Percentiles rank a stretch among this genome's conserved stretches.
Conservation (phyloP, 2,888 invertebrate species). For the Pollenia angustigena region DNA sequence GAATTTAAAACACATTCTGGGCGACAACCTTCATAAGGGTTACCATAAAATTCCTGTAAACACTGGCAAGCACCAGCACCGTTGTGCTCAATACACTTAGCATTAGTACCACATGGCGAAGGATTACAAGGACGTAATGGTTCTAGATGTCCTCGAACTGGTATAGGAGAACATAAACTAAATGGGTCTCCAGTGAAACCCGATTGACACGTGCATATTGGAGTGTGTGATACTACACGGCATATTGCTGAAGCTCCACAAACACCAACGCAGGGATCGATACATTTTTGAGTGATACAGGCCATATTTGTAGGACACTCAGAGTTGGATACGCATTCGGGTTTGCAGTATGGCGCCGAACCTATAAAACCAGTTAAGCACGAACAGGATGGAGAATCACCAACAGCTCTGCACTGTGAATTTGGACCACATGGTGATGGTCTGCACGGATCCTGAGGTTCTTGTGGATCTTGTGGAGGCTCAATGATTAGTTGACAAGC, state of each 20-base stretch:
- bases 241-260: slow-evolving; percentile 91
- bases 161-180: slow-evolving; percentile 86
- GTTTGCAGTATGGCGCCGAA: slow-evolving; percentile 89
- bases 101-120: slow-evolving; percentile 90
- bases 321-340: slow-evolving; percentile 89
- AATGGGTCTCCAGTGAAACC: slow-evolving; percentile 90
- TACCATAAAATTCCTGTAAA: slow-evolving; percentile 89
- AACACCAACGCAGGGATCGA: slow-evolving; percentile 89
- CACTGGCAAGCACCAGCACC: slow-evolving; percentile 90
- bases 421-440: slow-evolving; percentile 91
- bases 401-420: slow-evolving; percentile 87
- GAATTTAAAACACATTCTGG: slow-evolving; percentile 90
- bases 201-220: slow-evolving; percentile 88
- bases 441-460: slow-evolving; percentile 86
- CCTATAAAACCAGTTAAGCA: slow-evolving; percentile 89
- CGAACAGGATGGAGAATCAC: slow-evolving; percentile 89
- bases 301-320: slow-evolving; percentile 89
- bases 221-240: slow-evolving; percentile 89
- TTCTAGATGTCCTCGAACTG: slow-evolving; percentile 83
- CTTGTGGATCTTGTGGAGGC: slow-evolving; percentile 79
- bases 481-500: slow-evolving; percentile 87
- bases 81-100: slow-evolving; percentile 88
- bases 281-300: slow-evolving; percentile 90
- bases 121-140: slow-evolving; percentile 87
- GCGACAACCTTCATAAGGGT: slow-evolving; percentile 91